Evolutionary conservation across 2,113 vertebrate genomes (phyloP), one percentile per base, ranked within the genome.

Genomic region (Eira barbara): DNA sequence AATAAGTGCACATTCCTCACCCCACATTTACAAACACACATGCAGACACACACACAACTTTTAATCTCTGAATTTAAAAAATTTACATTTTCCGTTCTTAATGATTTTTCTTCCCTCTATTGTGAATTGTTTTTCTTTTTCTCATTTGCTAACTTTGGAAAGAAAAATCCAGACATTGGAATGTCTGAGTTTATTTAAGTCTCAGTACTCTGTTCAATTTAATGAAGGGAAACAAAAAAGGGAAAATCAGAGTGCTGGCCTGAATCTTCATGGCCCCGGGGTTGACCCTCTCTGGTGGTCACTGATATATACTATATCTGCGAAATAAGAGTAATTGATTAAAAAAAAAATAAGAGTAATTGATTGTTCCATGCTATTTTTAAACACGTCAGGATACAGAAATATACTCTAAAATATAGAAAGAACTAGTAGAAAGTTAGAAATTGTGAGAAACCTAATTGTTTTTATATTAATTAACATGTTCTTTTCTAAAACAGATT

Each of bases 131-230:
- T 98, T 98, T 98, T 94, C 94, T 98, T 98, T 76, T 97, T 97
- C 96, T 97, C 94, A 96, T 96, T 97, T 98, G 92, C 97, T 98
- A 97, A 98, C 92, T 97, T 97, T 97, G 91, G 97, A 96, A 94
- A 97, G 95, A 97, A 98, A 98, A 98, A 95, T 97, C 96, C 98
- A 98, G 97, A 98, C 98, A 97, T 97, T 97, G 98, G 97, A 98
- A 98, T 97, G 98, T 98, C 97, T 98, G 97, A 97, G 97, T 98
- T 98, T 98, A 98, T 98, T 98, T 98, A 98, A 98, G 97, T 97
- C 97, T 98, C 94, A 94, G 96, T 96, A 95, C 91, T 97, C 91
- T 95, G 89, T 98, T 98, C 93, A 98, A 78, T 97, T 98, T 98
- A 98, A 98, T 97, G 97, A 98, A 97, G 79, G 94, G 94, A 97